Evolutionary conservation across 2,797 vertebrate species (phyloP).

Genomic region (Anableps anableps): DNA sequence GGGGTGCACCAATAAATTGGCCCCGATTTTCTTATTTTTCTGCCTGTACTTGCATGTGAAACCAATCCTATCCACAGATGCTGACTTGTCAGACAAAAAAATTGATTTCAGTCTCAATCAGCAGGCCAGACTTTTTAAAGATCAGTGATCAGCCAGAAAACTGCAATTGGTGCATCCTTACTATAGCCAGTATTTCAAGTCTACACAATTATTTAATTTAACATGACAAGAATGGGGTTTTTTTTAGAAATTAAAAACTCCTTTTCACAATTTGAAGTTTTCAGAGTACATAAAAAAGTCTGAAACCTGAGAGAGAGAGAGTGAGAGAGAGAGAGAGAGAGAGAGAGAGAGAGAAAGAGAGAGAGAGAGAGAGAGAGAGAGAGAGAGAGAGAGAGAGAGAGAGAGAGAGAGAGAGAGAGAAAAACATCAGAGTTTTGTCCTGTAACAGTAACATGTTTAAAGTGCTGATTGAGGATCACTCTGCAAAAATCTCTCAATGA

Average conservation of each 20-base stretch:
- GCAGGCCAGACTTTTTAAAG: too few relatives aligned
- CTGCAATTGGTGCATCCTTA: background rate
- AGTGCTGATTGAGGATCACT: background rate
- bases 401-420: too few relatives aligned
- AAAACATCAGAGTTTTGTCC: too few relatives aligned
- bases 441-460: too few relatives aligned
- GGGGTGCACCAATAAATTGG: background rate
- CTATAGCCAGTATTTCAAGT: background rate
- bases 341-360: too few relatives aligned
- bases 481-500: background rate
- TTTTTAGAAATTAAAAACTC: too few relatives aligned
- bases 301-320: background rate
- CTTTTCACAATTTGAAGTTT: too few relatives aligned
- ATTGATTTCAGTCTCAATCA: background rate
- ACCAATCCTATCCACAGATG: too few relatives aligned
- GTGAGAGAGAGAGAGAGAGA: too few relatives aligned
- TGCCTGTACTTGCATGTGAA: background rate
- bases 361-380: too few relatives aligned
- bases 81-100: background rate
- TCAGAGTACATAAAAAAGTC: background rate
- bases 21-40: too few relatives aligned
- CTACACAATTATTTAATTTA: background rate
- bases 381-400: too few relatives aligned
- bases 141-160: background rate
- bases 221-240: background rate